Evolutionary conservation across 2,797 vertebrate species (phyloP).

Genomic region (Dicrostonyx torquatus): DNA sequence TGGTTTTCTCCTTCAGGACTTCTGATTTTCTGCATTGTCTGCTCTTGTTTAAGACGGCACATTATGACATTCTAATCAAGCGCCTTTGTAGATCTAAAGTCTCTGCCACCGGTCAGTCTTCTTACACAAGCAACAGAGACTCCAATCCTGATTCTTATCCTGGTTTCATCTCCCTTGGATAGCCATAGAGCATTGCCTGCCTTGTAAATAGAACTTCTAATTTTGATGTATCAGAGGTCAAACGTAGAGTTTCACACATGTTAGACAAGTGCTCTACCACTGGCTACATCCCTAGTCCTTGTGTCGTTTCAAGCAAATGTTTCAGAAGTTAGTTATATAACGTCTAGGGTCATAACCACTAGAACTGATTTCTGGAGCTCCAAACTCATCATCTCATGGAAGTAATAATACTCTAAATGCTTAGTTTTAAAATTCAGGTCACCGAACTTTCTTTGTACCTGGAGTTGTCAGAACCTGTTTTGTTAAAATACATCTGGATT

Average conservation of each 20-base stretch:
- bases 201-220: neutral
- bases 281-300: neutral
- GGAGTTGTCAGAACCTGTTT: neutral
- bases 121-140: neutral
- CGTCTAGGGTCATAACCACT: constrained; percentile 7
- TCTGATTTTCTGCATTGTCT: constrained; percentile 44
- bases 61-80: constrained; percentile 35
- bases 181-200: neutral
- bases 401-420: neutral
- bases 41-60: constrained; percentile 26
- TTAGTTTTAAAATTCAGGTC: neutral
- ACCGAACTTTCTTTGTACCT: neutral
- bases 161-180: neutral
- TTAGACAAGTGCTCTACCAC: neutral
- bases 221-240: neutral
- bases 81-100: constrained; percentile 6
- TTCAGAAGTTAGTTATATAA: constrained; percentile 32
- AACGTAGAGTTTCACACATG: neutral
- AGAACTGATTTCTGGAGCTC: neutral
- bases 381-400: constrained; percentile 38
- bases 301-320: neutral
- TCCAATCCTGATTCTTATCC: neutral
- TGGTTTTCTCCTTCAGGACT: constrained; percentile 15
- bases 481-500: neutral
- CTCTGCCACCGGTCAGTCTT: neutral